Evolutionary conservation across 1,140 invertebrate genomes (phyloP), one percentile per base, ranked within the genome.

Genomic region (Helicoverpa armigera): DNA sequence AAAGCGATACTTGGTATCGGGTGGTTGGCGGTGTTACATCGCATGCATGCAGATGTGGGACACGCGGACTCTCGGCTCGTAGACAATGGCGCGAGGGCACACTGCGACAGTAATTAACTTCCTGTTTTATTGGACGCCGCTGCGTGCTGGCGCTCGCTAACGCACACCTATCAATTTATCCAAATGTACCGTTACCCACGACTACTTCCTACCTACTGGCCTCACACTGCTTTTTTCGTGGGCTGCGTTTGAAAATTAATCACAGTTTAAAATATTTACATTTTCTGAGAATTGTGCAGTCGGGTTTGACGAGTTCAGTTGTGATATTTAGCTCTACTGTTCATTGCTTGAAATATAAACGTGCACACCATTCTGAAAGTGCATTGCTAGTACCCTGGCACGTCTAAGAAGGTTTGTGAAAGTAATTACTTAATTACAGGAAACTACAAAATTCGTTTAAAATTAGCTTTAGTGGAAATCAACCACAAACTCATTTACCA

Each of bases 61-160:
- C 35, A 43, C 0, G 35, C 73, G 54, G 48, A 72, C 60, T 67
- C 78, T 70, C 67, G 58, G 50, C 23, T 29, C 53, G 50, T 74
- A 85, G 76, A 89, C 86, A 86, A 85, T 86, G 70, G 82, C 80
- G 51, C 80, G 70, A 84, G 84, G 72, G 80, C 72, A 80, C 75
- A 73, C 75, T 79, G 78, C 80, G 73, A 81, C 63, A 85, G 81
- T 83, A 87, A 88, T 86, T 87, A 85, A 88, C 84, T 89, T 89
- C 88, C 88, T 83, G 84, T 82, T 79, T 82, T 79, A 76, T 80
- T 67, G 29, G 14, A 61, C 53, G 75, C 75, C 67, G 35, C 50
- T 54, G 50, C 54, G 50, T 73, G 70, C 16, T 65, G 13, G 61
- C 61, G 61, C 54, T 53, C 50, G 54, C 50, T 16, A 67, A 67